These are phyloP conservation scores for Andrena praecox DNA, from an alignment of 2,888 invertebrate species.

Conservation along the genomic window DNA sequence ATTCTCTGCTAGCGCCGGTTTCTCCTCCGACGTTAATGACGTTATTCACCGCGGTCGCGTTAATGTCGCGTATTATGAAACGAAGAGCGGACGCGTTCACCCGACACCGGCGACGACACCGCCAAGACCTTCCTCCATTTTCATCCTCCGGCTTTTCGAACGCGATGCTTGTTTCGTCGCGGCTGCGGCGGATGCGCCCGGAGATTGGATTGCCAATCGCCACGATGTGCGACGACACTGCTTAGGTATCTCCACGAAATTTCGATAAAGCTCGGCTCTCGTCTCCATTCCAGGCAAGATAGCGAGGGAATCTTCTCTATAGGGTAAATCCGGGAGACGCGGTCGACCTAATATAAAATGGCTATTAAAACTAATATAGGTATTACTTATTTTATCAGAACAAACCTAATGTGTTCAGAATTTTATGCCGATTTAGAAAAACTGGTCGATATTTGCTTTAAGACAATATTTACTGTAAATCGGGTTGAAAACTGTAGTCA, in stretches of 20 bases:
- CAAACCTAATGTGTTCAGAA: too few relatives aligned
- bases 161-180: slow-evolving; percentile 5
- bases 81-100: slow-evolving; percentile 15
- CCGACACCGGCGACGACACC: slow-evolving; percentile 15
- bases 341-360: too few relatives aligned
- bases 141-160: neutral
- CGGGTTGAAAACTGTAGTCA: too few relatives aligned
- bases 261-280: neutral
- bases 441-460: too few relatives aligned
- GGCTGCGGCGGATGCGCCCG: neutral
- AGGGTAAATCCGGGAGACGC: too few relatives aligned
- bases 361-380: too few relatives aligned
- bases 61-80: slow-evolving; percentile 44
- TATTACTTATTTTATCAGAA: too few relatives aligned
- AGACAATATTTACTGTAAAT: too few relatives aligned
- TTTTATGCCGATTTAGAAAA: too few relatives aligned
- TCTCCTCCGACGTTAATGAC: neutral
- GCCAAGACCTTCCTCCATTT: neutral
- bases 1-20: slow-evolving; percentile 14
- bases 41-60: slow-evolving; percentile 22
- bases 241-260: neutral
- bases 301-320: too few relatives aligned
- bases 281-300: too few relatives aligned
- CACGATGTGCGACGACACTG: neutral
- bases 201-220: neutral